Evolutionary conservation across 2,797 vertebrate genomes (phyloP).

Genomic region (Knipowitschia caucasica): DNA sequence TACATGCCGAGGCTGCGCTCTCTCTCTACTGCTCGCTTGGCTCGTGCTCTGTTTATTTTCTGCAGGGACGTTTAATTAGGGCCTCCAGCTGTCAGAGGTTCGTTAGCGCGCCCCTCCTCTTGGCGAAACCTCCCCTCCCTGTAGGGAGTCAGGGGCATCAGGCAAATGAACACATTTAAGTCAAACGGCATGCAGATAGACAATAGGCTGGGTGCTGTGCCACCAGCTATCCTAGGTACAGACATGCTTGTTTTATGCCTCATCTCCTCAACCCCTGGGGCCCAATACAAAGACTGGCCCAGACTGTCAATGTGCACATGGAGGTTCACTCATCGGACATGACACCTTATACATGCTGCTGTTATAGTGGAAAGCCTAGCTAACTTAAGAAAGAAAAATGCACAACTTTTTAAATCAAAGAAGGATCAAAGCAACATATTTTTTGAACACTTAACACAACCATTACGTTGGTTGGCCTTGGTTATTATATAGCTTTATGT

Average conservation of each 20-base stretch:
- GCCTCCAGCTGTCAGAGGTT: constrained; percentile 83
- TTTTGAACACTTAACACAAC: not conserved
- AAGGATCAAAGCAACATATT: constrained; percentile 3
- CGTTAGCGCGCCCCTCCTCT: constrained; percentile 77
- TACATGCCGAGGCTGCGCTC: constrained; percentile 35
- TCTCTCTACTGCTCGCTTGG: constrained; percentile 65
- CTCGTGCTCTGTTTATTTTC: constrained; percentile 79
- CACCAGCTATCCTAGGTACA: constrained; percentile 68
- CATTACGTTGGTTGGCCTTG: constrained; percentile 3
- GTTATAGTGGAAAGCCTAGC: constrained; percentile 40
- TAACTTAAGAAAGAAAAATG: constrained; percentile 6
- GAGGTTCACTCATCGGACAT: constrained; percentile 51
- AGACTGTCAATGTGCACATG: constrained; percentile 59
- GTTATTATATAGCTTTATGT: not conserved
- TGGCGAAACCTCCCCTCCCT: constrained; percentile 55
- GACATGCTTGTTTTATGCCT: constrained; percentile 74
- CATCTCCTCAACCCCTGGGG: constrained; percentile 68
- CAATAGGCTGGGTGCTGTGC: constrained; percentile 63
- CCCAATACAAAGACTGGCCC: constrained; percentile 64
- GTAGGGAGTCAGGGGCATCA: constrained; percentile 66
- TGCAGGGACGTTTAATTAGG: constrained; percentile 84
- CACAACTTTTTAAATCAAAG: not conserved
- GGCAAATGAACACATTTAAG: constrained; percentile 82
- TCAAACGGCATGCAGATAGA: constrained; percentile 73
- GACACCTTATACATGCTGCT: constrained; percentile 41